phyloP scores from a whole-genome alignment of 2,797 vertebrate species.

The Chlorospingus semifuscus region DNA sequence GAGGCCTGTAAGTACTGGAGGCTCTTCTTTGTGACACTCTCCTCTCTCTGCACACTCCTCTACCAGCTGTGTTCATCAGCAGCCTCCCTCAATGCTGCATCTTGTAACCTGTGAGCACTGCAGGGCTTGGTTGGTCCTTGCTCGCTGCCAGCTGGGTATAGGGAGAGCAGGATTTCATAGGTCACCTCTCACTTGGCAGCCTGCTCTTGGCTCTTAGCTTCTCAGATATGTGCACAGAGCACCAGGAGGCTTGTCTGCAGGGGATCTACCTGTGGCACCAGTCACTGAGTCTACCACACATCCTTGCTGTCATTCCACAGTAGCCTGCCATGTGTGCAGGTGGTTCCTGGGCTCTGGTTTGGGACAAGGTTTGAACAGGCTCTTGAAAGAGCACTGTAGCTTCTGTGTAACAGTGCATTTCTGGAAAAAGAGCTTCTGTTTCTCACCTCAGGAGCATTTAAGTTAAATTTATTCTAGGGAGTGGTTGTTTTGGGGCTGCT shows the following conservation, averaged over 20 bases:
- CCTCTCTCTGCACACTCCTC: neutral
- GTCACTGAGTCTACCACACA: neutral
- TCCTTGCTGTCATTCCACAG: neutral
- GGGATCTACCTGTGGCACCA: neutral
- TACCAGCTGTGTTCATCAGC: neutral
- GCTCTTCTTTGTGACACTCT: neutral
- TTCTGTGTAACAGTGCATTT: neutral
- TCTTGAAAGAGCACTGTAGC: neutral
- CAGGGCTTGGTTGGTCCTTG: neutral
- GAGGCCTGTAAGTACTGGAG: slow-evolving; percentile 78
- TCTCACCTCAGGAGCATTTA: neutral
- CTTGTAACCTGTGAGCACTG: neutral
- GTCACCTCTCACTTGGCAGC: neutral
- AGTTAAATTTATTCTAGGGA: neutral
- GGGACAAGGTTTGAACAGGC: neutral
- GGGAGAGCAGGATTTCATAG: neutral
- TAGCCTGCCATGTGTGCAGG: neutral
- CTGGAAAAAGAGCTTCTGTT: neutral
- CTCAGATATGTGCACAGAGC: neutral
- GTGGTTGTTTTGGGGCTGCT: neutral
- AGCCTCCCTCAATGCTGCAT: neutral
- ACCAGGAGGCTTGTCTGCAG: neutral
- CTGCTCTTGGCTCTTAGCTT: neutral
- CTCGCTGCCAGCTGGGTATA: neutral
- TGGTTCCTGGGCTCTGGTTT: neutral